phyloP scores from a whole-genome alignment of 2,113 vertebrate genomes.

The Telmatochromis sp. region DNA sequence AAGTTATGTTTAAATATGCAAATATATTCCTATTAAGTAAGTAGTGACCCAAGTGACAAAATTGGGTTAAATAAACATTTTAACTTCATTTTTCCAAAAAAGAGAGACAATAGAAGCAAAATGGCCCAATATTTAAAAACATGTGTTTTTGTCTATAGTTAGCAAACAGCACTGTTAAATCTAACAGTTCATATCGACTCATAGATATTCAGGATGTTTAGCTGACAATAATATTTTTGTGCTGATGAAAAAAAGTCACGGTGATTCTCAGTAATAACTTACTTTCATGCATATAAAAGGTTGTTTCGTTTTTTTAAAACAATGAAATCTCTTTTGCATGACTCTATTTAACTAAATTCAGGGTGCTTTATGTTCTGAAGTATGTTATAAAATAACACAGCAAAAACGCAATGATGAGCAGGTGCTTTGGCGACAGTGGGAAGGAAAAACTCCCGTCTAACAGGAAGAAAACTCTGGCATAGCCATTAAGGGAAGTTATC shows the following conservation, averaged over 20 bases:
- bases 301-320: accelerated
- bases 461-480: not conserved
- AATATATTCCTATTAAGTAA: not conserved
- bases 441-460: not conserved
- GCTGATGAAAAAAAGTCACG: not conserved
- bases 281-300: not conserved
- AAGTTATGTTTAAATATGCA: not conserved
- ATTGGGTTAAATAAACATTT: not conserved
- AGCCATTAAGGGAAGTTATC: not conserved
- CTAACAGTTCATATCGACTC: not conserved
- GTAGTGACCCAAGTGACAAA: not conserved
- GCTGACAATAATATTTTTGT: accelerated
- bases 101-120: not conserved
- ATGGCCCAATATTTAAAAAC: not conserved
- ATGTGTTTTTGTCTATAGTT: accelerated
- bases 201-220: not conserved
- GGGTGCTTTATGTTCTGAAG: not conserved
- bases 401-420: accelerated
- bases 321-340: not conserved
- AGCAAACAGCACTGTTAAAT: not conserved
- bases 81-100: not conserved
- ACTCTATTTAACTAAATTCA: accelerated
- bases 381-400: accelerated
- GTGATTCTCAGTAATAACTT: not conserved
- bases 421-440: not conserved